These are phyloP conservation scores for Asteroscopus sphinx DNA, from an alignment of 2,888 invertebrate species.

Conservation along the genomic window DNA sequence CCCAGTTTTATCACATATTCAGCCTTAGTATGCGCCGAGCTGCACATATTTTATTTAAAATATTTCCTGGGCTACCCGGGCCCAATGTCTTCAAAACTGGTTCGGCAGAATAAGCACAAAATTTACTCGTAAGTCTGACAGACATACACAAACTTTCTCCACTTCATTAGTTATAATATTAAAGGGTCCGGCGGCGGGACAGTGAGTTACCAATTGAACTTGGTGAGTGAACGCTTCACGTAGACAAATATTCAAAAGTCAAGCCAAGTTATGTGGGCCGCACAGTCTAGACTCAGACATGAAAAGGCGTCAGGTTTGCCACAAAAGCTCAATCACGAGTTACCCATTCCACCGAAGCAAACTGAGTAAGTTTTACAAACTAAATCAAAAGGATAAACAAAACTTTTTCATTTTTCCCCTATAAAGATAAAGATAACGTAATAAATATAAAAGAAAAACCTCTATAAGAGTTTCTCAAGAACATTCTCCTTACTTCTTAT, in stretches of 20 bases:
- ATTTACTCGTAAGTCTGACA: too few species aligned
- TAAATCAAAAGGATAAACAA: conserved; percentile 5
- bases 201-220: too few species aligned
- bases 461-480: conserved; percentile 12
- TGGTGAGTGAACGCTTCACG: too few species aligned
- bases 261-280: background rate
- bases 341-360: background rate
- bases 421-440: conserved; percentile 20
- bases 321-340: background rate
- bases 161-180: too few species aligned
- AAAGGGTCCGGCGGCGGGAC: too few species aligned
- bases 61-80: too few species aligned
- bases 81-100: too few species aligned
- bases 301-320: background rate
- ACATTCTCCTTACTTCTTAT: conserved; percentile 19
- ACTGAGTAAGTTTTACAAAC: background rate
- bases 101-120: too few species aligned
- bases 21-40: too few species aligned
- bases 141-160: too few species aligned
- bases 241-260: background rate
- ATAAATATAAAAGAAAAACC: conserved; percentile 27
- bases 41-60: too few species aligned
- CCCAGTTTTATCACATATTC: too few species aligned
- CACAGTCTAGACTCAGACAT: background rate
- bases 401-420: conserved; percentile 5